Conservation (phyloP, 2,888 invertebrate genomes). For the Nephrotoma appendiculata region DNA sequence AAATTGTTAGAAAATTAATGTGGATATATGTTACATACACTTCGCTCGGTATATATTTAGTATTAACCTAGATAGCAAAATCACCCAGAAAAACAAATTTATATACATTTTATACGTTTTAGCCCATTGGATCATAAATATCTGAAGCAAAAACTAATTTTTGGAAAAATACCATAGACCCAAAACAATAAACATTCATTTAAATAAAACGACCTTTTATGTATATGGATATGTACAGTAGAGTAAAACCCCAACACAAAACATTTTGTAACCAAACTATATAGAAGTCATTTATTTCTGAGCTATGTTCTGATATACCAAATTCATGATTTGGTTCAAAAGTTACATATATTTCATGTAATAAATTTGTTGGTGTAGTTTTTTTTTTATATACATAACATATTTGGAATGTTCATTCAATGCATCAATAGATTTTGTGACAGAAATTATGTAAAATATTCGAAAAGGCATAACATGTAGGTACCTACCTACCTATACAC, state of each 20-base stretch:
- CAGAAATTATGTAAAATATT: neutral
- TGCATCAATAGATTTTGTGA: constrained; percentile 1
- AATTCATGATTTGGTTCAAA: neutral
- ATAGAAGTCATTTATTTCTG: neutral
- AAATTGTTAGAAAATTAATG: neutral
- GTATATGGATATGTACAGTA: neutral
- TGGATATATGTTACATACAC: neutral
- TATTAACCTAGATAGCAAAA: neutral
- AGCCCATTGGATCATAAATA: neutral
- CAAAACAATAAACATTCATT: neutral
- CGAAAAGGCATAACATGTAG: neutral
- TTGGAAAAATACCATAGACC: neutral
- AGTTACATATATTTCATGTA: neutral
- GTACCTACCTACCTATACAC: neutral
- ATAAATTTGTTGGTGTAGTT: neutral
- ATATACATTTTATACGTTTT: neutral
- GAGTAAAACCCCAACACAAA: neutral
- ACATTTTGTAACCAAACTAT: neutral
- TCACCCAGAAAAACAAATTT: no score
- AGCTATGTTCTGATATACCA: neutral
- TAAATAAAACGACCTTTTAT: neutral
- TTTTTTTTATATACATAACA: neutral
- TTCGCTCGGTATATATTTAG: neutral
- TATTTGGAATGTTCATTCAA: constrained; percentile 2
- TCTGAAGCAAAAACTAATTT: neutral